phyloP scores from a whole-genome alignment of 2,888 invertebrate genomes.

The Fragum whitleyi region DNA sequence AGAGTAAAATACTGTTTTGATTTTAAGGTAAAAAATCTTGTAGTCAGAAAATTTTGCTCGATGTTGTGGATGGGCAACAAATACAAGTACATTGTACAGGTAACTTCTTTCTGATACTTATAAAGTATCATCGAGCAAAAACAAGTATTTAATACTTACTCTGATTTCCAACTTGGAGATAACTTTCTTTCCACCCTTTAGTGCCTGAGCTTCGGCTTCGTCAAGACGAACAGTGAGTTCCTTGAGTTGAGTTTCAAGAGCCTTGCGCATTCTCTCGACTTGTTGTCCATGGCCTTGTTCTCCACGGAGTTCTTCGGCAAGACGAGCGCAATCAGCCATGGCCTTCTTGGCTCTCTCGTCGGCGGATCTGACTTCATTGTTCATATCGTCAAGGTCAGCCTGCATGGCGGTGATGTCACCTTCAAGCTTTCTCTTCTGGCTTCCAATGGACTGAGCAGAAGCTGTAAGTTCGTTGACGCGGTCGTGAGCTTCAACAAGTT shows the following conservation, averaged over 20 bases:
- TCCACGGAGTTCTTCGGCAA: slow-evolving; percentile 99
- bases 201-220: slow-evolving; percentile 98
- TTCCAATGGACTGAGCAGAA: slow-evolving; percentile 96
- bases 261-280: slow-evolving; percentile 99
- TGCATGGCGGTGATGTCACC: slow-evolving; percentile 99
- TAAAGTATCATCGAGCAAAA: no score
- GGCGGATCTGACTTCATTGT: slow-evolving; percentile 99
- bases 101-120: no score
- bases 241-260: slow-evolving; percentile 98
- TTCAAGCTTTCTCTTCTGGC: slow-evolving; percentile 99
- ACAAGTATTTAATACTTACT: no score
- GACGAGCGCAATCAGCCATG: slow-evolving; percentile 94
- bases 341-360: slow-evolving; percentile 90
- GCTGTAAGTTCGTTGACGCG: slow-evolving; percentile 98
- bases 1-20: no score
- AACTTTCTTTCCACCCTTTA: slow-evolving; percentile 99
- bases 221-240: slow-evolving; percentile 96
- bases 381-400: slow-evolving; percentile 90
- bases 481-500: slow-evolving; percentile 98
- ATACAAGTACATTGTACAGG: no score
- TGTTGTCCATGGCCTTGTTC: slow-evolving; percentile 99
- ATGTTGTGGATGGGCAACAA: no score
- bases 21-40: no score
- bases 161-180: slow-evolving; percentile 98
- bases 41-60: no score